Percentiles rank a stretch among this genome's conserved stretches.
Evolutionary conservation across 1,140 invertebrate species (phyloP).

Genomic region (Drosophila pseudoobscura): DNA sequence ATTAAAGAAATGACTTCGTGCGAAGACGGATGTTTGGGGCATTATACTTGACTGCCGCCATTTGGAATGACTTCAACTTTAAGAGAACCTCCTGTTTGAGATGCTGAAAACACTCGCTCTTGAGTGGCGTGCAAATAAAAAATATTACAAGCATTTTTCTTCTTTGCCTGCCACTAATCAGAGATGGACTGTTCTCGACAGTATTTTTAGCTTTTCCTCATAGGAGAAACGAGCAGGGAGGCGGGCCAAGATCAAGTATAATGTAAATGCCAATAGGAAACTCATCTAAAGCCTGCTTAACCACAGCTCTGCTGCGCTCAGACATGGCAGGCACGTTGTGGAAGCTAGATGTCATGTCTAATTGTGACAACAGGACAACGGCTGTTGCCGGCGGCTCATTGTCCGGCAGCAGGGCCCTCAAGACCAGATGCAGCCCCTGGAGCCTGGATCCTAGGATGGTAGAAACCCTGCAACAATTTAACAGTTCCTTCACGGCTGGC

Average conservation of each 20-base stretch:
- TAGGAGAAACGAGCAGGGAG: not conserved
- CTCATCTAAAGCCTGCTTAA: conserved; percentile 12
- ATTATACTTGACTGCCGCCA: conserved; percentile 20
- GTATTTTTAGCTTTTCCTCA: conserved; percentile 8
- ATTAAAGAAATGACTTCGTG: conserved; percentile 16
- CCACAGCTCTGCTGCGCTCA: not conserved
- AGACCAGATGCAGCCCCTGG: too few relatives aligned
- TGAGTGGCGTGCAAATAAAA: conserved; percentile 36
- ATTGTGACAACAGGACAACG: conserved; percentile 14
- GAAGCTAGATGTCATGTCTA: conserved; percentile 14
- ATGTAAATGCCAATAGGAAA: conserved; percentile 28
- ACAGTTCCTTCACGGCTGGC: too few relatives aligned
- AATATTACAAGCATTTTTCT: conserved; percentile 21
- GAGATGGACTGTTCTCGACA: not conserved
- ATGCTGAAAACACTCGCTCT: conserved; percentile 1
- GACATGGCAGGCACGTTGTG: conserved; percentile 3
- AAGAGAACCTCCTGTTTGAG: not conserved
- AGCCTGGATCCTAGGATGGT: too few relatives aligned
- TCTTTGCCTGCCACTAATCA: not conserved
- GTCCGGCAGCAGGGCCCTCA: not conserved
- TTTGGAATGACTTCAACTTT: conserved; percentile 7
- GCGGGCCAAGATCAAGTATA: conserved; percentile 3
- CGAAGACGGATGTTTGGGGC: conserved; percentile 15
- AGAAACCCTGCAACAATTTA: too few relatives aligned
- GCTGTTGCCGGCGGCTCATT: not conserved